Base-by-base conservation (phyloP, 2,888 invertebrate species). In the Amiota minor region DNA sequence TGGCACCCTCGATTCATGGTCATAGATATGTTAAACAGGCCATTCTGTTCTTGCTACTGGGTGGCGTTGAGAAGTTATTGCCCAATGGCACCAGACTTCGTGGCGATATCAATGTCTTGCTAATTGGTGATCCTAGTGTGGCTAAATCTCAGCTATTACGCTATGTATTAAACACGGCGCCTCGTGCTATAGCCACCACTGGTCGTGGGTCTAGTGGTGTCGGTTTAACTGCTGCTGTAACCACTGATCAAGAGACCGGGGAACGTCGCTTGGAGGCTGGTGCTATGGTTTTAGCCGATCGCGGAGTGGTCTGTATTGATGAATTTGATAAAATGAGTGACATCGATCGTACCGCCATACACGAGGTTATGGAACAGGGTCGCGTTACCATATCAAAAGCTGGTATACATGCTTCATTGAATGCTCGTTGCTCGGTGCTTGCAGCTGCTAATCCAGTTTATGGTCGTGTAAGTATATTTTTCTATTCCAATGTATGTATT, bases 311-410 rank as follows among this genome's bases (percentile, higher is more conserved):
- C 65, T 99, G 99, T 89, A 93, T 93, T 77, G 90, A 99, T 90
- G 99, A 99, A 91, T 99, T 99, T 90, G 99, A 99, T 91, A 97
- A 98, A 91, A 99, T 99, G 99, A 97, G 98, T 0, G 99, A 99
- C 90, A 95, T 98, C 76, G 99, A 99, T 91, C 93, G 99, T 85
- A 99, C 99, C 0, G 98, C 99, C 55, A 99, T 99, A 80, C 99
- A 99, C 90, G 99, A 99, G 92, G 99, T 99, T 8, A 98, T 99
- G 99, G 99, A 99, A 91, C 99, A 99, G 90, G 99, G 99, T 8
- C 92, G 95, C 80, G 96, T 99, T 4, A 98, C 99, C 10, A 99
- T 99, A 85, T 96, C 99, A 18, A 99, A 99, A 91, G 99, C 99
- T 23, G 99, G 99, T 9, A 99, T 99, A 77, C 99, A 99, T 89